Base-by-base conservation (phyloP, 2,113 vertebrate species). In the Trochalopteron elliotii region DNA sequence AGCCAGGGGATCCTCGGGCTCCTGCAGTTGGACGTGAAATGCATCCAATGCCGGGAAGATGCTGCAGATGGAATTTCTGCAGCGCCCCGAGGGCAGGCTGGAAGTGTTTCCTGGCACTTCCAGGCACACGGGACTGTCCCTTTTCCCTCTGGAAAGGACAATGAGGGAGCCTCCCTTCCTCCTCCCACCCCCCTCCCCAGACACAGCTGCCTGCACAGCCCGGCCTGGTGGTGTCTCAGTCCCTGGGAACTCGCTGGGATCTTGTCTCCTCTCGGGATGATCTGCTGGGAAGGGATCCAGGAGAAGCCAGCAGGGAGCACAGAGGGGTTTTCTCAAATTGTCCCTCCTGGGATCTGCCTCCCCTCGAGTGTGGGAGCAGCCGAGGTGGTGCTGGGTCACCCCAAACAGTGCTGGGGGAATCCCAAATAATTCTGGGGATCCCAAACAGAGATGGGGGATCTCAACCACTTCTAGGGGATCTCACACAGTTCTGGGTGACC, bases 11-110 rank as follows among this genome's bases (percentile, higher is more conserved):
- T 93, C 68, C 86, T 95, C 85, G n/a, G 2, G 7, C 81, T 94
- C 95, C 97, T 92, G 97, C 97, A 97, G 94, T 93, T 78, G 83
- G 79, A 96, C 91, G 95, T 96, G 97, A 94, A 96, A 74, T 50
- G 96, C 97, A 95, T 97, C 50, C 33, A 90, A 93, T 94, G 60
- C 77, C 59, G 82, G 95, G 39, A 61, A 81, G 94, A 30, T 8
- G 90, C 74, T 86, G 90, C 95, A 64, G 94, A 56, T 28, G 5
- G 44, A 16, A 35, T 11, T 87, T 17, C 64, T 96, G 96, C 90
- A 67, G 90, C 44, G 3, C 9, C 42, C 77, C 15, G 0, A 0
- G 17, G 80, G 77, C 80, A 44, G 72, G 47, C 69, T 91, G 64
- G 77, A 74, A 61, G 65, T 7, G 74, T 53, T 89, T 56, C 60